Evolutionary conservation across 1,140 invertebrate genomes (phyloP), one percentile per base, ranked within the genome.

Genomic region (Dendrolimus punctatus): DNA sequence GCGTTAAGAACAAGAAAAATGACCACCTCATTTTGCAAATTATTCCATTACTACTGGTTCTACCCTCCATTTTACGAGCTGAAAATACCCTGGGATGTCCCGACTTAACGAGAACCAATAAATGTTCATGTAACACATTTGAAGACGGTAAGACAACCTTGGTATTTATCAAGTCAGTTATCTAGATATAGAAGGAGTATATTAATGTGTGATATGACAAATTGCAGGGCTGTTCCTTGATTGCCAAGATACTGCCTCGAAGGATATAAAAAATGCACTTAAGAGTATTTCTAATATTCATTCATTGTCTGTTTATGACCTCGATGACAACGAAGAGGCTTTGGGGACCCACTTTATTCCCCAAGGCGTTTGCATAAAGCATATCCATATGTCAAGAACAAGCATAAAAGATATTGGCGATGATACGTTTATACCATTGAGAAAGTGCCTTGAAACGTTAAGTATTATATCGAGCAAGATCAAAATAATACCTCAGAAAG

Each of bases 381-480:
- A 95, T 80, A 88, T 96, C 52, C 93, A 95, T 80, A 93, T 95
- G 68, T 95, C 95, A 4, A 94, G 95, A 76, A 95, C 94, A 46
- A 92, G 91, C 58, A 83, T 97, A 47, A 90, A 91, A 66, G 91
- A 93, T 46, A 85, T 97, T 38, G 90, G 90, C 61, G 94, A 95
- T 71, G 91, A 92, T 49, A 92, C 92, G 41, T 91, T 96, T 66
- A 80, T 88, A 46, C 91, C 92, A 53, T 78, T 96, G 10, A 92
- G 92, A 73, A 89, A 90, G 45, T 92, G 91, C 58, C 84, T 98
- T 57, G 94, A 96, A 83, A 93, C 92, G 6, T 86, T 97, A 53
- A 93, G 93, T 58, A 88, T 97, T 56, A 90, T 95, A 40, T 94
- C 95, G 43, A 93, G 95, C 49, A 93, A 94, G 80, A 87, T 98